Base-by-base conservation (phyloP, 2,888 invertebrate species). In the Cacoxenus indagator region DNA sequence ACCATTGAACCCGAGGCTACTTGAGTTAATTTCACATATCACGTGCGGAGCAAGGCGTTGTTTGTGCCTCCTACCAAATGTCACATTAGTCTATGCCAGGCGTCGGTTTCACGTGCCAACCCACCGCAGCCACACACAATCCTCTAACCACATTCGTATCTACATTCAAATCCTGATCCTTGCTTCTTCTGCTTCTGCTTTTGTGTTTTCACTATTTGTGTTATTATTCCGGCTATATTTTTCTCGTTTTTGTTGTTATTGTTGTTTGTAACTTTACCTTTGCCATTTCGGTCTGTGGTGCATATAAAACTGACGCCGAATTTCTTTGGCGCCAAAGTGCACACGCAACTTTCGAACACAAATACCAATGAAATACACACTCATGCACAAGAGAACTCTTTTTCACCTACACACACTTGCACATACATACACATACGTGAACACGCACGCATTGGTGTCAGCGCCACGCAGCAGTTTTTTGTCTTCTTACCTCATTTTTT, bases 1-100 rank as follows among this genome's bases (percentile, higher is more conserved):
- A 37, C 37, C 37, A 37, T 37, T 37, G 37, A 37, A 37, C 37
- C 22, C 8, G 45, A 11, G 22, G 59, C 59, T 59, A 59, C 59
- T 59, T 59, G 59, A 59, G 59, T 59, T 59, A 59, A 59, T 59
- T 59, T 59, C 59, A 59, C 31, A 59, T 59, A 17, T 51, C 22
- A 37, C 19, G 51, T 51, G 51, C 22, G 9, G 19, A 11, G 22
- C 51, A 19, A 22, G 9, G 51, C 51, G 22, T 51, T 51, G 17
- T 17, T 11, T 51, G 51, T 51, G 22, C 51, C 22, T 51, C 51
- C 51, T 51, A 22, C 51, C 22, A 51, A 51, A 51, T 51, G 51
- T 22, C 51, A 51, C 51, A 51, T 51, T 51, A 51, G 51, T 51
- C 51, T 51, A 17, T 22, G 51, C 51, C 22, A 51, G n/a, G 2